Conservation (phyloP, 1,140 invertebrate genomes). For the Hyposmocoma kahamanoa region DNA sequence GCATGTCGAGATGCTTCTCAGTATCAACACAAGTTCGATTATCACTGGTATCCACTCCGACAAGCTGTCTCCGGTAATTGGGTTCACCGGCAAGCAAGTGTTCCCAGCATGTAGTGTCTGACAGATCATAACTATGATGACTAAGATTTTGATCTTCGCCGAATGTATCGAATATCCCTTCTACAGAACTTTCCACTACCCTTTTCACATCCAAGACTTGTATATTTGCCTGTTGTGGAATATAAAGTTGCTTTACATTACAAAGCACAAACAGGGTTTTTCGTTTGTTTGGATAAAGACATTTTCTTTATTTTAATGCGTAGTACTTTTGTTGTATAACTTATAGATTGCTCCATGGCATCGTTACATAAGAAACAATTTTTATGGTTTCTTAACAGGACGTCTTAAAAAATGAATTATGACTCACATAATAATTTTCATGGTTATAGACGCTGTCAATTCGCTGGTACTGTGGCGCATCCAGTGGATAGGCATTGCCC, state of each 20-base stretch:
- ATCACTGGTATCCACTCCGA: conserved; percentile 62
- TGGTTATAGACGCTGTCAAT: conserved; percentile 92
- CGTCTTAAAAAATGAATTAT: conserved; percentile 4
- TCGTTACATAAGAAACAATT: too few species aligned
- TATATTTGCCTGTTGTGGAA: too few species aligned
- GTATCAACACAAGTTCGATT: conserved; percentile 65
- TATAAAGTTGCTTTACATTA: too few species aligned
- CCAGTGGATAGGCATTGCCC: conserved; percentile 76
- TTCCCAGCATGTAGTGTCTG: conserved; percentile 78
- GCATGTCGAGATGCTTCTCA: conserved; percentile 87
- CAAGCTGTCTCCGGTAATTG: conserved; percentile 61
- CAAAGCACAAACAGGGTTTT: too few species aligned
- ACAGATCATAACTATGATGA: conserved; percentile 71
- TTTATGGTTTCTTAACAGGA: too few species aligned
- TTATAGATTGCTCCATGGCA: too few species aligned
- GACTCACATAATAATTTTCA: conserved; percentile 87
- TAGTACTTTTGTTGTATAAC: too few species aligned
- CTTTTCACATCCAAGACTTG: too few species aligned
- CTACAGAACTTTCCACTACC: too few species aligned
- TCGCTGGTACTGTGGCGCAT: conserved; percentile 80
- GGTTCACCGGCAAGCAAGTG: conserved; percentile 81
- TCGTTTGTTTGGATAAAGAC: too few species aligned
- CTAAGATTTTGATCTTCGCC: conserved; percentile 20
- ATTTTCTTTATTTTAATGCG: too few species aligned
- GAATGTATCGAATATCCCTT: too few species aligned